Base-by-base conservation (phyloP, 2,888 invertebrate genomes). In the Hermodice carunculata region DNA sequence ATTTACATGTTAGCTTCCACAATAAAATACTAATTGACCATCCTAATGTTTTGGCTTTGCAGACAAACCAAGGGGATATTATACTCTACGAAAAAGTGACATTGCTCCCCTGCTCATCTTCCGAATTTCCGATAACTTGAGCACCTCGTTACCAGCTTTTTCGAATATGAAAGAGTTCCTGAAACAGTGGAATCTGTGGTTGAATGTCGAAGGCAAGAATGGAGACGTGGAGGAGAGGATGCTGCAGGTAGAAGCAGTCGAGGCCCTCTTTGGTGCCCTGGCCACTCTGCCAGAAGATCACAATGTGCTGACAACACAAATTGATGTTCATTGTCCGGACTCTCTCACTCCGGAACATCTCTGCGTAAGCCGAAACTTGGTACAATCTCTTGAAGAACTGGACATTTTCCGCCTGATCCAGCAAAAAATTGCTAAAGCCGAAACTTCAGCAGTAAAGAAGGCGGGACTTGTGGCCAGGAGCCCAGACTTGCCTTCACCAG, bases 61-160 rank as follows among this genome's bases (percentile, higher is more conserved):
- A 74, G 76, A 69, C 3, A 53, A 69, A 48, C 68, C 73, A 40
- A 64, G 76, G 63, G 76, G 76, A 6, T 75, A 60, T 59, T 48
- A 49, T 28, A 26, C 26, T 32, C 5, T 65, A 59, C 56, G 53
- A 44, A 34, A 48, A 53, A 53, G 46, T 56, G 49, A 26, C 32
- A 17, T 34, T 66, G 24, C 54, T 57, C 4, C 59, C 71, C 32
- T 74, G 68, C 59, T 71, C 3, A 64, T 67, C n/a, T 66, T 48
- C 53, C 57, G 31, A 17, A 61, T 40, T 48, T 32, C 46, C n/a
- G 29, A 17, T n/a, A 24, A 19, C 49, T 40, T 56, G 43, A 65
- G 57, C n/a, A n/a, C n/a, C n/a, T n/a, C n/a, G n/a, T n/a, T n/a
- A n/a, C n/a, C n/a, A n/a, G n/a, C n/a, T n/a, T n/a, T n/a, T n/a